phyloP scores from a whole-genome alignment of 1,140 invertebrate species.

The Tenebrio molitor region DNA sequence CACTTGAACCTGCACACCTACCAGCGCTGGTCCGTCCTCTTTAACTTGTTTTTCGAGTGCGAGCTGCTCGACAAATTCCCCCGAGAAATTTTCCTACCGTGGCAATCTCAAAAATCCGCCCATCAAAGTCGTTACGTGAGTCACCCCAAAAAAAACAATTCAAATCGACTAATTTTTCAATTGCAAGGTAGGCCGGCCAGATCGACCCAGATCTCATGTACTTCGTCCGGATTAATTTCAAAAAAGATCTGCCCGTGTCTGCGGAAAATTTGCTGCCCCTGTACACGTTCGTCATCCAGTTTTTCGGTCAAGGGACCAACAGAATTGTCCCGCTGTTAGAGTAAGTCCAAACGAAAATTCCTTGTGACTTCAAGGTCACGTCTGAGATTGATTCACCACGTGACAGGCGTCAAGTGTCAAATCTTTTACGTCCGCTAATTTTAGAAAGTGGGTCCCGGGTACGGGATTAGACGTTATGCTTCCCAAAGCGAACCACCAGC shows the following conservation, averaged over 20 bases:
- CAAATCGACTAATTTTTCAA: not conserved
- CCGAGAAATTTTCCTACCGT: constrained; percentile 61
- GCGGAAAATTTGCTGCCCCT: constrained; percentile 54
- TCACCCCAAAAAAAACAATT: not conserved
- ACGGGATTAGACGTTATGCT: constrained; percentile 57
- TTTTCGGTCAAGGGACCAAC: constrained; percentile 54
- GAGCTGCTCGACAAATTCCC: constrained; percentile 60
- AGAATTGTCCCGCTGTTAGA: constrained; percentile 54
- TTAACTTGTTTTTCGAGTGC: constrained; percentile 58
- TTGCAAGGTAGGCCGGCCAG: constrained; percentile 4
- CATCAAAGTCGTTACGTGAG: constrained; percentile 9
- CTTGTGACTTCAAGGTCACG: no score
- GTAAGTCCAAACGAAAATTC: constrained; percentile 27
- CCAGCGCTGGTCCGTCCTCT: constrained; percentile 52
- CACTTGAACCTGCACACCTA: constrained; percentile 54
- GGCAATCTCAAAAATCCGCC: constrained; percentile 49
- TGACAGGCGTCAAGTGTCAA: no score
- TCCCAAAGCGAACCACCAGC: constrained; percentile 53
- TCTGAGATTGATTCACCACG: no score
- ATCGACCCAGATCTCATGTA: constrained; percentile 53
- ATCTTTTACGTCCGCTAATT: no score
- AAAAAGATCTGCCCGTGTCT: constrained; percentile 55
- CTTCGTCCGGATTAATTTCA: constrained; percentile 58
- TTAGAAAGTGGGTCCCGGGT: constrained; percentile 61
- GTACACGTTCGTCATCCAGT: constrained; percentile 57